phyloP scores from a whole-genome alignment of 2,888 invertebrate genomes.

The Criorhina ranunculi region DNA sequence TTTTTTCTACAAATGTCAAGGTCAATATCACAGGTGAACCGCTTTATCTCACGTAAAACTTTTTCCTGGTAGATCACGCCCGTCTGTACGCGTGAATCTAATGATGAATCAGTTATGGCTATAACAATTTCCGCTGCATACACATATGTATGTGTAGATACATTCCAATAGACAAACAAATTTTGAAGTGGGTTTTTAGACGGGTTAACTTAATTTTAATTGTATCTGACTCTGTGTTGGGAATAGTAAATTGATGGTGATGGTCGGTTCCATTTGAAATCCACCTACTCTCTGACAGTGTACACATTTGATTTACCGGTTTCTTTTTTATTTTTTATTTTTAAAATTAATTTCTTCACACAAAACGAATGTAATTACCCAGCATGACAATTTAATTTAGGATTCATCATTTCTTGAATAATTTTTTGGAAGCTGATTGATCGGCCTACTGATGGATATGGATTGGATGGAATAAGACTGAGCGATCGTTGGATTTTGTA shows the following conservation, averaged over 20 bases:
- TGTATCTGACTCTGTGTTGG: not conserved
- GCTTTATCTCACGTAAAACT: conserved; percentile 13
- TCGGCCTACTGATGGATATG: not conserved
- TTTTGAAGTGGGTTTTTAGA: no score
- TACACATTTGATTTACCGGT: not conserved
- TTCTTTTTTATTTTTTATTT: not conserved
- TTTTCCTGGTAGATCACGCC: not conserved
- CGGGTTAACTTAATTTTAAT: not conserved
- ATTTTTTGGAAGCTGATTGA: not conserved
- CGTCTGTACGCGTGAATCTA: not conserved
- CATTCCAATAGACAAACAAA: not conserved
- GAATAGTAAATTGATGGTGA: not conserved
- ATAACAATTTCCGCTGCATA: not conserved
- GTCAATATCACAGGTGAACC: not conserved
- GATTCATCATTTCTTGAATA: not conserved
- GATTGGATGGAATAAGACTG: no score
- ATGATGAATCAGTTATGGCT: conserved; percentile 4
- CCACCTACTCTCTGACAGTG: not conserved
- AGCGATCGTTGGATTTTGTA: no score
- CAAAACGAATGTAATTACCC: not conserved
- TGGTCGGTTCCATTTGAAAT: not conserved
- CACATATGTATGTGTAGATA: no score
- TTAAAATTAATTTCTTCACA: not conserved
- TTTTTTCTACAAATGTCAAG: conserved; percentile 23
- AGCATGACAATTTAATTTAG: not conserved